phyloP scores from a whole-genome alignment of 2,888 invertebrate species.

The Scotopteryx bipunctaria region DNA sequence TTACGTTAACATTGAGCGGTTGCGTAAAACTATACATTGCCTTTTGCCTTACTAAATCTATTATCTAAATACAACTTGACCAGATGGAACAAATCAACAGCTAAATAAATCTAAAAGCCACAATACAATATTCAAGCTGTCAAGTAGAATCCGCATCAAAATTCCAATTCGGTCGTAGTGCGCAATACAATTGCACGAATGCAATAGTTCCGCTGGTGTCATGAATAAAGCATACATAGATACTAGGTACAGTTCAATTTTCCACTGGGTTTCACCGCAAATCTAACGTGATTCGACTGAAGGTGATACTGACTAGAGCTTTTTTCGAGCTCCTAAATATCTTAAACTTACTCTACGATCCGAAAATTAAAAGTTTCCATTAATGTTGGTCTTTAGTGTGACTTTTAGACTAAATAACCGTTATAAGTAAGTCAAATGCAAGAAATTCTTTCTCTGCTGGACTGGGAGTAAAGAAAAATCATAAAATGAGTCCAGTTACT shows the following conservation, averaged over 20 bases:
- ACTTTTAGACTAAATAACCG: no score
- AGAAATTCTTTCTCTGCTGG: no score
- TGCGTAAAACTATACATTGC: not conserved
- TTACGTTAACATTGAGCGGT: no score
- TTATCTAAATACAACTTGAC: not conserved
- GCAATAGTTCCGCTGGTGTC: conserved; percentile 53
- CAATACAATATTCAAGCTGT: conserved; percentile 53
- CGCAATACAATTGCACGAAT: conserved; percentile 59
- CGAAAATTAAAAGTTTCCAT: no score
- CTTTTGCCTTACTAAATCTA: no score
- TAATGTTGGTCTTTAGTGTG: no score
- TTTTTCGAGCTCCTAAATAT: no score
- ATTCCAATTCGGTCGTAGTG: conserved; percentile 54
- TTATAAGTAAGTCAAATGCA: no score
- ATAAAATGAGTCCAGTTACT: no score
- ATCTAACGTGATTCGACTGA: conserved; percentile 53
- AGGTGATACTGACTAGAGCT: conserved; percentile 17
- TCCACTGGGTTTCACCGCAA: conserved; percentile 58
- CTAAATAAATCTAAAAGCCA: conserved; percentile 32
- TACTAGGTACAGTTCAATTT: conserved; percentile 63
- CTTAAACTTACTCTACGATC: no score
- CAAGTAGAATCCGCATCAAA: conserved; percentile 60
- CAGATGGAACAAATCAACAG: conserved; percentile 13
- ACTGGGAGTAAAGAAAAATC: no score
- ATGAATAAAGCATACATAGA: conserved; percentile 67